Evolutionary conservation across 2,797 vertebrate species (phyloP).

Genomic region (Pangasius sanitwongsei): DNA sequence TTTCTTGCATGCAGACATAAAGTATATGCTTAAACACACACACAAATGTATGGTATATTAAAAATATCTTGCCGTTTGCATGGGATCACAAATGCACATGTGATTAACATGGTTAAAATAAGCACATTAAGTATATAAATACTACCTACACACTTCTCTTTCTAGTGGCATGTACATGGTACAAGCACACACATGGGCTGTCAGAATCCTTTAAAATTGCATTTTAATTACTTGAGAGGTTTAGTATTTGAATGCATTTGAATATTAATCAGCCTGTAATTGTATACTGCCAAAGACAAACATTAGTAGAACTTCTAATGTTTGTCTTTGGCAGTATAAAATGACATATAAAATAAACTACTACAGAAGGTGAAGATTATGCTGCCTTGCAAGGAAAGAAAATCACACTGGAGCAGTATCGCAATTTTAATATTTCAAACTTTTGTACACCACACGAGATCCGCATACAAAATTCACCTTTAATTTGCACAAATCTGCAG

Average conservation of each 20-base stretch:
- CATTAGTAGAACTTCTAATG: neutral
- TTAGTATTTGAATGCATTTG: slow-evolving; percentile 25
- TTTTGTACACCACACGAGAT: neutral
- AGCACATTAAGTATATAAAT: neutral
- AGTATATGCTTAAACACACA: slow-evolving; percentile 15
- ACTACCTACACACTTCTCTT: neutral
- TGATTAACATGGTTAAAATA: slow-evolving; percentile 11
- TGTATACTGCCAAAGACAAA: slow-evolving; percentile 7
- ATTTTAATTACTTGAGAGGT: slow-evolving; percentile 27
- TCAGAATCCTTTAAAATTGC: slow-evolving; percentile 9
- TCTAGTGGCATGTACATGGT: neutral
- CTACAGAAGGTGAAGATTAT: neutral
- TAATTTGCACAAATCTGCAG: neutral
- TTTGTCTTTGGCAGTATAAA: too few relatives aligned
- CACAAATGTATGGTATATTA: neutral
- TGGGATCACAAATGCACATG: neutral
- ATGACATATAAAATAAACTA: neutral
- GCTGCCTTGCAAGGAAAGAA: neutral
- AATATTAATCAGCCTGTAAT: slow-evolving; percentile 23
- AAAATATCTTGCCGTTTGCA: slow-evolving; percentile 30
- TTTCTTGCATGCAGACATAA: slow-evolving; percentile 31
- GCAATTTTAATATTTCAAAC: neutral
- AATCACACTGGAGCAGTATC: neutral
- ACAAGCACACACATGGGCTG: neutral
- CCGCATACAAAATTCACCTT: neutral